Percentiles rank a stretch among this genome's conserved stretches.
Evolutionary conservation across 2,888 invertebrate genomes (phyloP).

Genomic region (Suillia variegata): DNA sequence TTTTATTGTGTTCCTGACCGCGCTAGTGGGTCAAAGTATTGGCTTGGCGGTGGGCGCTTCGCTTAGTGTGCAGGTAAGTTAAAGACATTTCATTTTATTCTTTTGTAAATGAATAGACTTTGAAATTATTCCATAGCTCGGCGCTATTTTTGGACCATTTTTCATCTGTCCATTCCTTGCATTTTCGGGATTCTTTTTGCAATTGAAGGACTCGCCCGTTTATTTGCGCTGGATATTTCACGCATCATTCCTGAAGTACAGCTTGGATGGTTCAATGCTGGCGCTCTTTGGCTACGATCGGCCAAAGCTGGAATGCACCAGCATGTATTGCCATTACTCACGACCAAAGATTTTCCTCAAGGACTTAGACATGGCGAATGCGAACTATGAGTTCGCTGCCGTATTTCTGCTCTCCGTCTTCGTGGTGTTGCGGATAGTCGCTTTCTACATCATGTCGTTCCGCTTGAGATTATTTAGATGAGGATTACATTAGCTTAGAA

Average conservation of each 20-base stretch:
- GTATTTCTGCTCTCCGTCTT: conserved; percentile 70
- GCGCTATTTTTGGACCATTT: conserved; percentile 88
- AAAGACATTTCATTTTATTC: background rate
- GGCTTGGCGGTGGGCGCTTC: conserved; percentile 85
- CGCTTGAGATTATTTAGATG: conserved; percentile 65
- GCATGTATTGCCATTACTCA: conserved; percentile 76
- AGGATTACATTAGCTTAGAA: conserved; percentile 18
- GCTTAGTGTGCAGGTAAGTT: conserved; percentile 75
- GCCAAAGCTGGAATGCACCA: conserved; percentile 73
- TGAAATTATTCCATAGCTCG: conserved; percentile 67
- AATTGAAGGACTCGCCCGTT: conserved; percentile 77
- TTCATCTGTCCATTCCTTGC: conserved; percentile 84
- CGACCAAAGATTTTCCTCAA: conserved; percentile 75
- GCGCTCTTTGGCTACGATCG: conserved; percentile 84
- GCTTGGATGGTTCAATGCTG: conserved; percentile 80
- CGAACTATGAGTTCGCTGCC: conserved; percentile 71
- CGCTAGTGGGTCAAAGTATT: conserved; percentile 83
- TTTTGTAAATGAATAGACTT: background rate
- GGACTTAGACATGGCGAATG: conserved; percentile 72
- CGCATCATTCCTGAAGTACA: conserved; percentile 86
- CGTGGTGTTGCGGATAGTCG: conserved; percentile 67
- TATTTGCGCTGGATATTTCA: conserved; percentile 86
- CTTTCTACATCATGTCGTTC: conserved; percentile 72
- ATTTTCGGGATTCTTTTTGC: conserved; percentile 93
- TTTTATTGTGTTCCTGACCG: conserved; percentile 75